Evolutionary conservation across 2,888 invertebrate genomes (phyloP).

Genomic region (Saturnia japonica): DNA sequence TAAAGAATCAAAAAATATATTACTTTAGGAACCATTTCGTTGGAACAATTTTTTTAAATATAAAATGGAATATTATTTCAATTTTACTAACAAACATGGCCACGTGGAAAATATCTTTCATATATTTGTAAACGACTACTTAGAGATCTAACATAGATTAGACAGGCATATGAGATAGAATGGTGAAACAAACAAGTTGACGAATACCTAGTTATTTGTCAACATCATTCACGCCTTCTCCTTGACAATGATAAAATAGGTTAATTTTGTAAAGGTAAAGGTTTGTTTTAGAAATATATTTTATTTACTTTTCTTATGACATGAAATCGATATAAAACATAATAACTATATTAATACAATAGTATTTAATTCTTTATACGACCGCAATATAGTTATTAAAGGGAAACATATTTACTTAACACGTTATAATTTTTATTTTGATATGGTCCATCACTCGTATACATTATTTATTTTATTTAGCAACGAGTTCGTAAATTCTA

Average conservation of each 20-base stretch:
- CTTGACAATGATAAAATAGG: slow-evolving; percentile 2
- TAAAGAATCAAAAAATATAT: no score
- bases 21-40: no score
- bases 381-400: background rate
- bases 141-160: background rate
- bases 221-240: background rate
- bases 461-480: no score
- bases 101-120: no score
- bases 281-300: background rate
- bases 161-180: background rate
- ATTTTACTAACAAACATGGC: no score
- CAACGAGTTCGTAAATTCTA: no score
- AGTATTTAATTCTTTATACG: background rate
- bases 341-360: background rate
- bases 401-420: no score
- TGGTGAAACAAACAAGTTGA: slow-evolving; percentile 8
- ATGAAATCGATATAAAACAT: background rate
- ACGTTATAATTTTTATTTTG: no score
- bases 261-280: slow-evolving; percentile 6
- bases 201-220: background rate
- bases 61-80: no score
- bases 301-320: background rate
- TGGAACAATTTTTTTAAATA: no score
- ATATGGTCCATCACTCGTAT: no score
- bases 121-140: no score